Percentiles rank a stretch among this genome's conserved stretches.
Evolutionary conservation across 35 echinoderm and acorn worm genomes (phyloP).

Genomic region (Ophioderma brevispina): DNA sequence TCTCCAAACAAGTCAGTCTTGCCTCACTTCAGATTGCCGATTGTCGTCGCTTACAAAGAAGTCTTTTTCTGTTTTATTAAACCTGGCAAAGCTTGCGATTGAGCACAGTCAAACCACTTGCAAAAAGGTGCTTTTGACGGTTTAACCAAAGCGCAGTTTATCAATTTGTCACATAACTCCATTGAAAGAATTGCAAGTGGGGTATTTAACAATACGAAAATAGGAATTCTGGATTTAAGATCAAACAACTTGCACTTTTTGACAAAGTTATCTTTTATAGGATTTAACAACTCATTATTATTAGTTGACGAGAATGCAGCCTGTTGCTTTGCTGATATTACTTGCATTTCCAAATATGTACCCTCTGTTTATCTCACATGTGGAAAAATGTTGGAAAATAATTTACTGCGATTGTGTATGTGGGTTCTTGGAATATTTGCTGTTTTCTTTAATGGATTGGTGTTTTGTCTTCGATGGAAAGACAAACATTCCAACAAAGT

Average conservation of each 20-base stretch:
- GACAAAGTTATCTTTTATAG: no score
- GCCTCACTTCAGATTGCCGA: not conserved
- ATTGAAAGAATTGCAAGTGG: no score
- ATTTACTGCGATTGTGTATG: conserved; percentile 19
- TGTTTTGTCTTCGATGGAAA: not conserved
- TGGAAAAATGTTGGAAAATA: conserved; percentile 30
- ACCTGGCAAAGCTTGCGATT: not conserved
- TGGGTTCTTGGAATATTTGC: conserved; percentile 50
- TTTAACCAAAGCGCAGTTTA: not conserved
- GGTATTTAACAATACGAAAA: no score
- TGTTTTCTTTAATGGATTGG: conserved; percentile 49
- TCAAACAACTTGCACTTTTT: no score
- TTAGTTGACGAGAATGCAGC: not conserved
- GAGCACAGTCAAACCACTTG: not conserved
- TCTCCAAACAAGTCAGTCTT: not conserved
- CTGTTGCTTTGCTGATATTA: not conserved
- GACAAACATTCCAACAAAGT: not conserved
- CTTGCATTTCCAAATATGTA: not conserved
- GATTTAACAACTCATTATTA: no score
- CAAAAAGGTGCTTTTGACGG: not conserved
- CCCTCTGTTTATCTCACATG: not conserved
- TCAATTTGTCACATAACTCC: not conserved
- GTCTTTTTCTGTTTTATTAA: not conserved
- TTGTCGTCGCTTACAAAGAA: not conserved
- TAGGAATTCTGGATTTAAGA: no score